A percentile compares a stretch with the other conserved stretches of the same genome.
These are phyloP conservation scores for Cyrtorhinus lividipennis DNA, from an alignment of 1,140 invertebrate species.

Conservation along the genomic window DNA sequence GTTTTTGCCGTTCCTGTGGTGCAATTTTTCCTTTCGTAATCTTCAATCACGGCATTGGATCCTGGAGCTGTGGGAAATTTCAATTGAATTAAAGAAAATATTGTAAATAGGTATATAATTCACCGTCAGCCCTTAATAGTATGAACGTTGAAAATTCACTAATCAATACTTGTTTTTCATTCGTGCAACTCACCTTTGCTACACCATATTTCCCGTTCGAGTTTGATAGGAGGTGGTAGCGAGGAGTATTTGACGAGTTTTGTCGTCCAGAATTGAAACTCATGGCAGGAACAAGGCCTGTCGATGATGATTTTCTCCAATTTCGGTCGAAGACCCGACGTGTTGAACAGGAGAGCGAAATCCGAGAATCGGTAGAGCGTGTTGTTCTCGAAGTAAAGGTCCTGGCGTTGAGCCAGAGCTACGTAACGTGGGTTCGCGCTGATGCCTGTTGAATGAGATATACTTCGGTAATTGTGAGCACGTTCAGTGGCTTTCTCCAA, in stretches of 20 bases:
- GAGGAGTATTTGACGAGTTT: conserved; percentile 33
- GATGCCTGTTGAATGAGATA: too few species aligned
- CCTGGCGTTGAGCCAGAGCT: conserved; percentile 29
- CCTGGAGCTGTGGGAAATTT: too few species aligned
- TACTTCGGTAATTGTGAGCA: too few species aligned
- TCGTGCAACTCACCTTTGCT: conserved; percentile 6
- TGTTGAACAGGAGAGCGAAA: conserved; percentile 42
- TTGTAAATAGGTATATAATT: too few species aligned
- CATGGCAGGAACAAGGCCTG: conserved; percentile 40
- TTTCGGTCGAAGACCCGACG: conserved; percentile 35
- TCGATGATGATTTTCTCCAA: conserved; percentile 44
- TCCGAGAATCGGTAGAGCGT: conserved; percentile 38
- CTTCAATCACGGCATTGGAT: background rate
- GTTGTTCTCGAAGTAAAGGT: conserved; percentile 49
- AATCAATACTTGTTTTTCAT: too few species aligned
- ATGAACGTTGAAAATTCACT: too few species aligned
- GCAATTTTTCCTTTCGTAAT: conserved; percentile 10
- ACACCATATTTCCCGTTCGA: conserved; percentile 23
- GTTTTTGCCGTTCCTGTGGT: conserved; percentile 23
- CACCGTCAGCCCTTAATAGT: too few species aligned
- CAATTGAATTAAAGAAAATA: too few species aligned
- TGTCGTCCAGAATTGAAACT: conserved; percentile 32
- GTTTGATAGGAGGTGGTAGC: conserved; percentile 20
- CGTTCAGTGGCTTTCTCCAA: too few species aligned
- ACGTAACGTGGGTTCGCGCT: conserved; percentile 30